Percentiles rank a stretch among this genome's conserved stretches.
These are phyloP conservation scores for Palythoa caribaeorum DNA, from an alignment of 92 coral and sea anemone genomes.

Conservation along the genomic window DNA sequence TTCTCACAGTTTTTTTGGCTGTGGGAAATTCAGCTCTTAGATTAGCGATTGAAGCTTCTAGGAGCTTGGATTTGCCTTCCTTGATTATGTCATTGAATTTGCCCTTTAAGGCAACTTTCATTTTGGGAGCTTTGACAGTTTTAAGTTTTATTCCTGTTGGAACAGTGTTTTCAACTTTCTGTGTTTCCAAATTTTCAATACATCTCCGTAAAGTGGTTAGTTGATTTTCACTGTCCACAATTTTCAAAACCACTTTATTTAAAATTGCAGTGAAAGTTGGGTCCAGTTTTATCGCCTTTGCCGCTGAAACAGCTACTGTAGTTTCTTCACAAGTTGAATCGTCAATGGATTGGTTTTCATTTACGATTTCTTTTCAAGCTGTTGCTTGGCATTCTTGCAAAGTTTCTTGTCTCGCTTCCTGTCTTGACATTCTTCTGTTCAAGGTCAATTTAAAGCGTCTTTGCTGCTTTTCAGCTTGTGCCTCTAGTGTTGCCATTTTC, in stretches of 20 bases:
- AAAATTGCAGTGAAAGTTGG: conserved; percentile 7
- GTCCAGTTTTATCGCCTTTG: conserved; percentile 3
- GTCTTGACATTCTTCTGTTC: conserved; percentile 8
- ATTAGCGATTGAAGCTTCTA: background rate
- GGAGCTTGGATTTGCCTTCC: conserved; percentile 13
- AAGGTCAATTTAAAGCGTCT: conserved; percentile 3
- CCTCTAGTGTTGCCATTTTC: too few species aligned
- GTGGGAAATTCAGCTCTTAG: background rate
- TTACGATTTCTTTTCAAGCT: conserved; percentile 5
- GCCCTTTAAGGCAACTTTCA: background rate
- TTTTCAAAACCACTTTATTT: background rate
- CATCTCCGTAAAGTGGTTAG: background rate
- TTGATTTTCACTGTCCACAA: conserved; percentile 13
- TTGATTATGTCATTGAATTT: background rate
- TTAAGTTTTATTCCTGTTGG: background rate
- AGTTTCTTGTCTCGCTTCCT: conserved; percentile 11
- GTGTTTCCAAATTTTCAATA: background rate
- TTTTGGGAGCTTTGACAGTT: background rate
- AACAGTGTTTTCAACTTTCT: background rate
- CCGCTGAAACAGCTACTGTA: conserved; percentile 11
- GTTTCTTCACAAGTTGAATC: conserved; percentile 1
- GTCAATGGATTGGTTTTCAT: background rate
- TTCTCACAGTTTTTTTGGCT: conserved; percentile 3
- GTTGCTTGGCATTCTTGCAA: conserved; percentile 3
- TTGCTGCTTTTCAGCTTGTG: background rate